phyloP scores from a whole-genome alignment of 2,797 vertebrate species.

The Glyptemys insculpta region DNA sequence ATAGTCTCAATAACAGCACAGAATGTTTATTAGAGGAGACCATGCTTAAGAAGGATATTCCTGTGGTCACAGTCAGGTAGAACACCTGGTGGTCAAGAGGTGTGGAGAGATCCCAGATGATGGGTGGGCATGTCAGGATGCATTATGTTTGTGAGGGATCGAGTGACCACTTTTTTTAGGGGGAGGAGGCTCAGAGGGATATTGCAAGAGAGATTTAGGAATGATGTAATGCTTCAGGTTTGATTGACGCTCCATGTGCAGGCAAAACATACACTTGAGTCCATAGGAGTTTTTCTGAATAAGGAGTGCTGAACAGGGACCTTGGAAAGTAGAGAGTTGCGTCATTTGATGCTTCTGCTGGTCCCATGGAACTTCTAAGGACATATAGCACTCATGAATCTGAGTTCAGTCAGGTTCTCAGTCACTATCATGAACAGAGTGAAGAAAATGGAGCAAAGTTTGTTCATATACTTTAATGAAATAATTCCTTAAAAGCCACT shows the following conservation, averaged over 20 bases:
- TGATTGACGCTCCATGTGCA: not conserved
- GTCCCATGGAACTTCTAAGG: not conserved
- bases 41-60: not conserved
- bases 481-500: not conserved
- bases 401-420: not conserved
- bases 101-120: rapidly evolving
- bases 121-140: not conserved
- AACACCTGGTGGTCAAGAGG: not conserved
- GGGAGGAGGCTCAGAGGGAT: not conserved
- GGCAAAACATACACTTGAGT: not conserved
- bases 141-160: rapidly evolving
- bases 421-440: not conserved
- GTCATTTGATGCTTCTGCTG: not conserved
- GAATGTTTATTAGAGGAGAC: rapidly evolving
- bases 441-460: not conserved
- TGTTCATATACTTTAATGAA: not conserved
- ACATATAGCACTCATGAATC: rapidly evolving
- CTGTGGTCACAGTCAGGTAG: rapidly evolving
- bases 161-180: not conserved
- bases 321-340: rapidly evolving
- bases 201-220: not conserved
- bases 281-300: not conserved
- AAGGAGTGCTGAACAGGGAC: not conserved
- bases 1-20: not conserved
- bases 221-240: not conserved